Percentiles rank a stretch among this genome's conserved stretches.
phyloP scores from a whole-genome alignment of 1,140 invertebrate genomes.

The Coptotermes formosanus region DNA sequence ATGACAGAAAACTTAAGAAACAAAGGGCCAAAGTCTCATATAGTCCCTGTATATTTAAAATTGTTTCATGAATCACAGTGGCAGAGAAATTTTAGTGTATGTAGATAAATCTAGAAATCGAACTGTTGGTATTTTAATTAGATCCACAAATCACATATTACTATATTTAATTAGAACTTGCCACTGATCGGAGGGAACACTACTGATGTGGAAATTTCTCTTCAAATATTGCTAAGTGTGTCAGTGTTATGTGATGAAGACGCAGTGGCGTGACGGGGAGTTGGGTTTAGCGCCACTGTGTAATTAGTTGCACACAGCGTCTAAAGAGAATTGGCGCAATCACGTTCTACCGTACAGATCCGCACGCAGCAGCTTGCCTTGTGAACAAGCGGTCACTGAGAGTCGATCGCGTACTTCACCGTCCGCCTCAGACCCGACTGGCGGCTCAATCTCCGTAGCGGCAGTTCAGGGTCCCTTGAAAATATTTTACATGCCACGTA shows the following conservation, averaged over 20 bases:
- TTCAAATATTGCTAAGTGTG: neutral
- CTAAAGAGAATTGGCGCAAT: neutral
- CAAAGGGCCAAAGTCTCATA: too few relatives aligned
- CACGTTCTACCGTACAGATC: neutral
- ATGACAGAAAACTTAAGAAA: too few relatives aligned
- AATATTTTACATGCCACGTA: too few relatives aligned
- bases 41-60: neutral
- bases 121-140: neutral
- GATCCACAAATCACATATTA: neutral
- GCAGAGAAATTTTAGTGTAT: neutral
- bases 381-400: too few relatives aligned
- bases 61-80: neutral
- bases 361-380: too few relatives aligned
- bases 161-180: slow-evolving; percentile 9
- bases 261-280: neutral
- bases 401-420: too few relatives aligned
- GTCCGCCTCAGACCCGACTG: too few relatives aligned
- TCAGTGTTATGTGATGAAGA: neutral
- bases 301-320: slow-evolving; percentile 1
- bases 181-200: neutral
- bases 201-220: neutral
- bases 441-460: too few relatives aligned
- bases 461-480: too few relatives aligned
- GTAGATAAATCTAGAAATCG: neutral
- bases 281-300: neutral